Evolutionary conservation across 2,888 invertebrate species (phyloP), one percentile per base, ranked within the genome.

Genomic region (Lycophotia porphyrea): DNA sequence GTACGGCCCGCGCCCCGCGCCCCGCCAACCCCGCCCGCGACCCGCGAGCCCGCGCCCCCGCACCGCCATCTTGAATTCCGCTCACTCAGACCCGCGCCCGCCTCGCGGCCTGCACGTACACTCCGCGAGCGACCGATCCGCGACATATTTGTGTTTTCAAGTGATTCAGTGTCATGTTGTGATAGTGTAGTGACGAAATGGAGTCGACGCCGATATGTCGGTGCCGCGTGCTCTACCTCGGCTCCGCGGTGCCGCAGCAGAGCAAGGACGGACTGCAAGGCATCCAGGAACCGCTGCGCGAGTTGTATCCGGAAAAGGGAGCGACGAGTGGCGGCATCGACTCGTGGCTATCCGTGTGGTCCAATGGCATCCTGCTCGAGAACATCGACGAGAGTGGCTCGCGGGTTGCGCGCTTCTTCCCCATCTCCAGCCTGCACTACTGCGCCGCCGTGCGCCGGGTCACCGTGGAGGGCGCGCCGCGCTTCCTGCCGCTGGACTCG

Each of bases 181-280:
- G 95, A 94, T 93, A 94, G 96, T 96, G 96, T 76, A 91, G 95
- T 95, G 95, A 86, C 91, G 91, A 92, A 91, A 96, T 96, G 96
- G 98, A 98, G 93, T 98, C 99, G 91, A 99, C 98, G 91, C 99
- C 99, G 93, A 99, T 99, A 92, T 99, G 99, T 96, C 98, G 99
- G 90, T 99, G 99, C 96, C 98, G 99, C 84, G 99, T 99, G 73
- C 97, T 99, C 78, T 99, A 99, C 95, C 97, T 99, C 90, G 99
- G 99, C 88, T 99, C 99, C 89, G 98, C 99, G 39, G 99, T 99
- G 90, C 99, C 99, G 47, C 99, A 99, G 92, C 98, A 99, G 93
- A 99, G 99, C 92, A 99, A 99, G 94, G 99, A 99, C 92, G 99
- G 99, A 70, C 97, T 99, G 68, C 98, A 99, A 92, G 99, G 99